Conservation (phyloP, 2,888 invertebrate species). For the Drosophila colorata region DNA sequence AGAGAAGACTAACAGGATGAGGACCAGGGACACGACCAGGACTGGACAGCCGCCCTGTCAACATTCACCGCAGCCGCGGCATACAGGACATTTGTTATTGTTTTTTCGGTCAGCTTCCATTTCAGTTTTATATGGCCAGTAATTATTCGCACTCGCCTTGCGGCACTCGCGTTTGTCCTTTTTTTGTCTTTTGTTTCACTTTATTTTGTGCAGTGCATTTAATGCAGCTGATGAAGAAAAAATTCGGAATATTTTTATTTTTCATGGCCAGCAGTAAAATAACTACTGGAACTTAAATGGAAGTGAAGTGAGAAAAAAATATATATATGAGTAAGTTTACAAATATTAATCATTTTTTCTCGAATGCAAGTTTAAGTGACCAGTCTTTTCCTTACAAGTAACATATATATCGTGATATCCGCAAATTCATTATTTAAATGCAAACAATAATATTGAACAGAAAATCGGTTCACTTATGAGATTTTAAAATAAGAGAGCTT, state of each 20-base stretch:
- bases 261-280: not conserved
- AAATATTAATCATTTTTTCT: not conserved
- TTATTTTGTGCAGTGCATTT: constrained; percentile 46
- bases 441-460: too few relatives aligned
- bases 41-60: constrained; percentile 57
- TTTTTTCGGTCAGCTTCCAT: constrained; percentile 69
- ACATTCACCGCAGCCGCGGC: constrained; percentile 76
- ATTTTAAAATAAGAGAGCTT: too few relatives aligned
- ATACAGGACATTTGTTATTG: constrained; percentile 73
- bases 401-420: too few relatives aligned
- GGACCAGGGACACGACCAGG: constrained; percentile 16
- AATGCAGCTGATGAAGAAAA: constrained; percentile 25
- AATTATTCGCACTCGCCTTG: constrained; percentile 78
- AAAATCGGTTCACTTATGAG: too few relatives aligned
- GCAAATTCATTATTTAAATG: too few relatives aligned
- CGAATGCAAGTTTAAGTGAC: too few relatives aligned
- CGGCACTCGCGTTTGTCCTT: constrained; percentile 32
- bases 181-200: constrained; percentile 20
- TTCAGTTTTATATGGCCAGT: constrained; percentile 75
- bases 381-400: too few relatives aligned
- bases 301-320: not conserved
- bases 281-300: not conserved
- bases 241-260: not conserved
- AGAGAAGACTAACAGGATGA: not conserved
- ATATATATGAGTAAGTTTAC: not conserved